Percentiles rank a stretch among this genome's conserved stretches.
These are phyloP conservation scores for Leptatherina wallacei DNA, from an alignment of 2,797 vertebrate species.

Conservation along the genomic window DNA sequence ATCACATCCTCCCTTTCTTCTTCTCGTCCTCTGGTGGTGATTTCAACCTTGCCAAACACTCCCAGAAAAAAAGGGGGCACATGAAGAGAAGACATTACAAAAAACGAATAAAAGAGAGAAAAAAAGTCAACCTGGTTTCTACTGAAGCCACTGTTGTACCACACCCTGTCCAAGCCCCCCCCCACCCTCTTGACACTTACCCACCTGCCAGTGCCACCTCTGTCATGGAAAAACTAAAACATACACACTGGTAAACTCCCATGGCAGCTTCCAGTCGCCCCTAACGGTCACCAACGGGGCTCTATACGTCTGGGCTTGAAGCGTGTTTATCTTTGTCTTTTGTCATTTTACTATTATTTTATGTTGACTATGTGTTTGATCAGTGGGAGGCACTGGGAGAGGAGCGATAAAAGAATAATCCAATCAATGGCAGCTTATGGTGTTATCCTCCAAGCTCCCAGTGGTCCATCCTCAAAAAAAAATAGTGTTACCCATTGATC, in stretches of 20 bases:
- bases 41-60: conserved; percentile 59
- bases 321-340: conserved; percentile 51
- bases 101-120: not conserved
- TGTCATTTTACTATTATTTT: conserved; percentile 61
- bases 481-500: conserved; percentile 72
- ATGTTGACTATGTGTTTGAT: conserved; percentile 69
- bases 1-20: conserved; percentile 11
- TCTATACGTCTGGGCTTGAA: conserved; percentile 79
- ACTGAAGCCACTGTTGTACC: conserved; percentile 37
- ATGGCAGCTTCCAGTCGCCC: conserved; percentile 88
- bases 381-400: conserved; percentile 75
- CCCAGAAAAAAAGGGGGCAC: conserved; percentile 42
- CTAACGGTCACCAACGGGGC: conserved; percentile 81
- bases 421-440: conserved; percentile 85
- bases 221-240: conserved; percentile 44
- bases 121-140: conserved; percentile 44
- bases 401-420: conserved; percentile 79
- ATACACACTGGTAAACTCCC: conserved; percentile 79
- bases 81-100: conserved; percentile 54
- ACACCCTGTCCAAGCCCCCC: conserved; percentile 47
- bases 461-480: conserved; percentile 72
- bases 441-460: conserved; percentile 79
- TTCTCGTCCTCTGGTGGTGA: conserved; percentile 23
- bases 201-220: conserved; percentile 56
- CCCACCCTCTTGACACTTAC: conserved; percentile 32